Percentiles rank a stretch among this genome's conserved stretches.
phyloP scores from a whole-genome alignment of 2,888 invertebrate species.

The Eutolmus rufibarbis region DNA sequence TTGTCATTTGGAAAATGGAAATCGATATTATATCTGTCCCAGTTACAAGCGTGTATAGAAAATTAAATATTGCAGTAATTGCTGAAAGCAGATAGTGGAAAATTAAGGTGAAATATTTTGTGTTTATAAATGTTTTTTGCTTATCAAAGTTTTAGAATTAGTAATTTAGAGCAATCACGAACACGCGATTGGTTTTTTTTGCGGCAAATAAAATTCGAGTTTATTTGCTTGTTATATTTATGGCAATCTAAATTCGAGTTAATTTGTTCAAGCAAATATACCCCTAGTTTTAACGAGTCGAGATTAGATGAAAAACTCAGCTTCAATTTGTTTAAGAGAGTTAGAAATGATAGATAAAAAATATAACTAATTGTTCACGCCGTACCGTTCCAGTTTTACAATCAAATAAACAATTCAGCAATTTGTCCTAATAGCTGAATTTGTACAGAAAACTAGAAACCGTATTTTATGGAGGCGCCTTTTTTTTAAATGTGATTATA shows the following conservation, averaged over 20 bases:
- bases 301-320: background rate
- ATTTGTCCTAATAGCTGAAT: background rate
- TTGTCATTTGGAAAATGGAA: background rate
- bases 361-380: too few species aligned
- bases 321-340: background rate
- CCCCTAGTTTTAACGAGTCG: background rate
- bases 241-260: background rate
- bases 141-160: background rate
- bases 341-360: background rate
- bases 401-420: too few species aligned
- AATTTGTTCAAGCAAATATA: background rate
- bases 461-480: background rate
- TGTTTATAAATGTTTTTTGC: background rate
- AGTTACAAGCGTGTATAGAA: background rate
- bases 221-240: background rate
- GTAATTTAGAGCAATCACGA: background rate
- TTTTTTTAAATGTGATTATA: background rate
- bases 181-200: background rate
- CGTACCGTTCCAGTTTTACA: too few species aligned
- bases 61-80: background rate
- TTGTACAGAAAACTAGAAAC: too few species aligned
- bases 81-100: background rate
- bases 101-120: background rate
- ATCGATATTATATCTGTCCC: background rate
- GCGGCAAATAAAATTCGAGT: background rate